Evolutionary conservation across 2,797 vertebrate genomes (phyloP).

Genomic region (Mus spretus): DNA sequence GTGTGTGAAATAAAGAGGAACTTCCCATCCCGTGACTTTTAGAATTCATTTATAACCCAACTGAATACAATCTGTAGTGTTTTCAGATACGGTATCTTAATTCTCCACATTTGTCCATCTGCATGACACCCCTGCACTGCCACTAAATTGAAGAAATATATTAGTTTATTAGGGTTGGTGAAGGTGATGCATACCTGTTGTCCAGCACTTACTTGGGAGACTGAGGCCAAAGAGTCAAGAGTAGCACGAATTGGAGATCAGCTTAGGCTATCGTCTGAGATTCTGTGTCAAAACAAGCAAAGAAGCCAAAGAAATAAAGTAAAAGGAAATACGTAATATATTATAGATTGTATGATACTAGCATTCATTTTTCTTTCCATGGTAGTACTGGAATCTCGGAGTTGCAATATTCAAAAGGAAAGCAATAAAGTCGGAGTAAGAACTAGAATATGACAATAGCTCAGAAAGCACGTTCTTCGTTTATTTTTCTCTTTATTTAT

Average conservation of each 20-base stretch:
- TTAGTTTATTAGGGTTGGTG: background rate
- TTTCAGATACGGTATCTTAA: background rate
- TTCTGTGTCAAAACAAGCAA: background rate
- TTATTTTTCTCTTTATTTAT: background rate
- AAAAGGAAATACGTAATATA: background rate
- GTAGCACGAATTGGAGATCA: background rate
- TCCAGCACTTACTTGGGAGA: background rate
- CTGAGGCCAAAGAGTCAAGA: background rate
- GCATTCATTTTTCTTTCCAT: background rate
- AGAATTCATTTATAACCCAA: background rate
- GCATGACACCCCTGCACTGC: background rate
- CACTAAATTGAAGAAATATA: background rate
- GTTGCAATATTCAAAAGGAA: background rate
- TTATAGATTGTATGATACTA: background rate
- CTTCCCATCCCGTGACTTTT: background rate
- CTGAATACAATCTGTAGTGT: background rate
- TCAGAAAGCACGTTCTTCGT: background rate
- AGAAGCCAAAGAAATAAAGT: background rate
- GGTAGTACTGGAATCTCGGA: background rate
- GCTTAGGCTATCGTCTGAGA: background rate
- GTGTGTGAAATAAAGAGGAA: background rate
- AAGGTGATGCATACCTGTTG: background rate
- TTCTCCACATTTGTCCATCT: background rate
- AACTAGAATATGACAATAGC: background rate
- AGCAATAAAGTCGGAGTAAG: background rate